Conservation (phyloP, 2,888 invertebrate genomes). For the Sarcophaga carnaria region DNA sequence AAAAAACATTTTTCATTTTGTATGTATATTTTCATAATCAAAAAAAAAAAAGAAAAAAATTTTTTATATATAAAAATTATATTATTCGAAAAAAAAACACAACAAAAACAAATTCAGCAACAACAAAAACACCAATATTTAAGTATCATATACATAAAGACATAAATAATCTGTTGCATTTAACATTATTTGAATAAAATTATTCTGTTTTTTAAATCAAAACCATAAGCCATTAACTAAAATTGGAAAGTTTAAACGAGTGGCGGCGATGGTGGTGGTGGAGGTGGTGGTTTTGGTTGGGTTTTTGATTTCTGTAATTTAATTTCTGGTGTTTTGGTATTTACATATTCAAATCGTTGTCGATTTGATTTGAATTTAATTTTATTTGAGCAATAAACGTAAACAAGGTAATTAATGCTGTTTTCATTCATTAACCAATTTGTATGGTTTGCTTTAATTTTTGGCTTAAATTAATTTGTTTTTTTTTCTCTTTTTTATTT, state of each 20-base stretch:
- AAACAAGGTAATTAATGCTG: background rate
- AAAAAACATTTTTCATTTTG: conserved; percentile 68
- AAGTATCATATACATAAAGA: conserved; percentile 46
- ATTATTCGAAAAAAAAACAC: conserved; percentile 64
- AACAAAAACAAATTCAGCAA: conserved; percentile 39
- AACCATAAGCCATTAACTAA: no score
- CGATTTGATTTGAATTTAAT: background rate
- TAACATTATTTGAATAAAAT: background rate
- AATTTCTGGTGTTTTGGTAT: background rate
- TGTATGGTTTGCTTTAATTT: background rate
- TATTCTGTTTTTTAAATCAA: background rate
- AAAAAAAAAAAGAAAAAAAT: conserved; percentile 40
- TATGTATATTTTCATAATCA: conserved; percentile 67
- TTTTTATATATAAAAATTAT: conserved; percentile 55
- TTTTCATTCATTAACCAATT: background rate
- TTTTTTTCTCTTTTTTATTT: background rate
- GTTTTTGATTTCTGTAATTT: background rate
- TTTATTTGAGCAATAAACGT: background rate
- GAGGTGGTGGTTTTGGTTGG: background rate
- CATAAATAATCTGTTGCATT: conserved; percentile 3
- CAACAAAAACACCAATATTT: conserved; percentile 11
- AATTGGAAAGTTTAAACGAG: background rate
- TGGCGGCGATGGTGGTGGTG: background rate
- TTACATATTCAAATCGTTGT: background rate
- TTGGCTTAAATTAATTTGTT: background rate